Conservation (phyloP, 2,888 invertebrate species). For the Epiblema foenella region DNA sequence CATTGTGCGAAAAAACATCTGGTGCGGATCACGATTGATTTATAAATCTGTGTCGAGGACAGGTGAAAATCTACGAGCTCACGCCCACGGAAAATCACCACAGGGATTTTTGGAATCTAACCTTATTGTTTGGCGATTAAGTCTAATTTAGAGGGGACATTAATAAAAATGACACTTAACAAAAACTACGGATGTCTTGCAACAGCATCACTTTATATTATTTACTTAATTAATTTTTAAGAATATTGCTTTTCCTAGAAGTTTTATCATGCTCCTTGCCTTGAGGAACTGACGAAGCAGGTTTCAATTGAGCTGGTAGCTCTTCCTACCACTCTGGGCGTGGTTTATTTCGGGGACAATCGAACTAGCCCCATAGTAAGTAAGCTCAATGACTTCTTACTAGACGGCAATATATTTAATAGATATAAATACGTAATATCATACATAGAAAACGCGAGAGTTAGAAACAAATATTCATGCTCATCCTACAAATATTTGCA, state of each 20-base stretch:
- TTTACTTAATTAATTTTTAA: neutral
- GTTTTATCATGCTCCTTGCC: too few relatives aligned
- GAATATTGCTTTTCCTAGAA: neutral
- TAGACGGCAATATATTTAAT: too few relatives aligned
- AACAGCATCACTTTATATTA: neutral
- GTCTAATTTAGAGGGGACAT: neutral
- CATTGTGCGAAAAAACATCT: conserved; percentile 34
- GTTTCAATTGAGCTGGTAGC: too few relatives aligned
- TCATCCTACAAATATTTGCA: too few relatives aligned
- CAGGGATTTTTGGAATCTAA: neutral
- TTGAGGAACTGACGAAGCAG: too few relatives aligned
- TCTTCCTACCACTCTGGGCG: too few relatives aligned
- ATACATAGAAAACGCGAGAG: too few relatives aligned
- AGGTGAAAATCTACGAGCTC: neutral
- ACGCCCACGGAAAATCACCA: neutral
- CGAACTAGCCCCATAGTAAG: too few relatives aligned
- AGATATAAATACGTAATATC: too few relatives aligned
- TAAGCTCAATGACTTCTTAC: too few relatives aligned
- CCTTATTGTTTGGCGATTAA: neutral
- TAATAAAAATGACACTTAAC: neutral
- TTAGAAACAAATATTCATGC: too few relatives aligned
- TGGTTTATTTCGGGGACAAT: too few relatives aligned
- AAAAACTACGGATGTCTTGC: neutral
- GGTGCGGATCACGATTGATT: conserved; percentile 34
- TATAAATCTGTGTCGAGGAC: conserved; percentile 21